Conservation (phyloP, 2,888 invertebrate genomes). For the Mesorhabditis sp. region DNA sequence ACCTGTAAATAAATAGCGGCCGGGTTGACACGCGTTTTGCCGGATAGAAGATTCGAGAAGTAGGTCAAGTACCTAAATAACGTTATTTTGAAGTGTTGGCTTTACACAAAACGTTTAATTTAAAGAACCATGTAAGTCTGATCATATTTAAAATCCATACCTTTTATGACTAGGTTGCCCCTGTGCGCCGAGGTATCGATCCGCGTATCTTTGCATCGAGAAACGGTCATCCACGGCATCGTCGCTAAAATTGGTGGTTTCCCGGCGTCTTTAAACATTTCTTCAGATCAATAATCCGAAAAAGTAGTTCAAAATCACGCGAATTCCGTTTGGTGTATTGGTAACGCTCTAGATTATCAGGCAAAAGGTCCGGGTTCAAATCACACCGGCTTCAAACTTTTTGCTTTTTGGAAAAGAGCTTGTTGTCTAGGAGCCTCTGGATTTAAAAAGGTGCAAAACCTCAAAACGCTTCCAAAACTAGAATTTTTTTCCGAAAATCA, state of each 20-base stretch:
- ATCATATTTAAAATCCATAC: slow-evolving; percentile 7
- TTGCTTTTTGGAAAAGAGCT: no score
- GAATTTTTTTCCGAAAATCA: no score
- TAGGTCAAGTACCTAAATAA: slow-evolving; percentile 79
- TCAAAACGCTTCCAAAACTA: no score
- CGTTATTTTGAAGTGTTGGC: neutral
- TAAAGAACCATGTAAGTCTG: neutral
- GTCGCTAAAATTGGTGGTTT: slow-evolving; percentile 60
- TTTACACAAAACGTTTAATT: neutral
- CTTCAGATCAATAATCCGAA: neutral
- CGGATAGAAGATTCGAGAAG: slow-evolving; percentile 82
- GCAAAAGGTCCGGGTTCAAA: no score
- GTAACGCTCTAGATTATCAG: no score
- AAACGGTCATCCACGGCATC: slow-evolving; percentile 78
- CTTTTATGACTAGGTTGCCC: slow-evolving; percentile 33
- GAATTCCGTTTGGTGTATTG: no score
- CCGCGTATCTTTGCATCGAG: slow-evolving; percentile 85
- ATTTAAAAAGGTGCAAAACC: no score
- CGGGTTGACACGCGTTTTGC: slow-evolving; percentile 81
- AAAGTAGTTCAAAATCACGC: neutral
- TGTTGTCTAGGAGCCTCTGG: no score
- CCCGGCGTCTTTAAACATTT: neutral
- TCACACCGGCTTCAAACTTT: no score
- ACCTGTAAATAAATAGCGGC: slow-evolving; percentile 81
- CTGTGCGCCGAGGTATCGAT: slow-evolving; percentile 70